These are phyloP conservation scores for Morpho deidamia DNA, from an alignment of 2,888 invertebrate genomes.

Conservation along the genomic window DNA sequence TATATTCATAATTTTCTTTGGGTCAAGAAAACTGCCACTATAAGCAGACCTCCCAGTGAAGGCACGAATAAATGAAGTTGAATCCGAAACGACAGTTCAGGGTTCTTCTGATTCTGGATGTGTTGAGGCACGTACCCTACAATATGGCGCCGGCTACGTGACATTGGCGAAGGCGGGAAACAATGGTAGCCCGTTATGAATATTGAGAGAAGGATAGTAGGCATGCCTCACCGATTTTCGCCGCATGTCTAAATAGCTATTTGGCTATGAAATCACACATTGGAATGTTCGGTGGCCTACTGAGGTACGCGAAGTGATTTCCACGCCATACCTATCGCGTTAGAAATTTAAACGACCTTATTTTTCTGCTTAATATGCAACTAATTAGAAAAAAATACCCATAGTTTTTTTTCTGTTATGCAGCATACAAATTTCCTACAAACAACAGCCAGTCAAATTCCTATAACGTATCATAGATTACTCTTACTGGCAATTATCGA, in stretches of 20 bases:
- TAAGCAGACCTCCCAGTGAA: conserved; percentile 34
- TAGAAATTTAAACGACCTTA: conserved; percentile 44
- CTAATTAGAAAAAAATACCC: no score
- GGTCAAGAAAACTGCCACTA: conserved; percentile 58
- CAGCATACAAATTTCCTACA: no score
- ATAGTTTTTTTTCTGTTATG: no score
- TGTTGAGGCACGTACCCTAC: conserved; percentile 58
- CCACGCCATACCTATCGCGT: conserved; percentile 41
- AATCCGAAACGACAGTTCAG: conserved; percentile 14
- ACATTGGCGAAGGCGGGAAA: conserved; percentile 63
- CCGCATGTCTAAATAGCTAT: conserved; percentile 37
- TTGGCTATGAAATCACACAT: conserved; percentile 39
- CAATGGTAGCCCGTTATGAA: conserved; percentile 70
- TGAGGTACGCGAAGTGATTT: conserved; percentile 37
- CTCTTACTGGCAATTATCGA: no score
- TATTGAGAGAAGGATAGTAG: conserved; percentile 58
- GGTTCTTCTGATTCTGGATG: conserved; percentile 48
- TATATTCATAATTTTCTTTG: conserved; percentile 68
- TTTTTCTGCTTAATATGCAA: conserved; percentile 9
- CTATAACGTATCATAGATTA: no score
- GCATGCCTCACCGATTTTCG: conserved; percentile 53
- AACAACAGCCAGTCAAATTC: no score
- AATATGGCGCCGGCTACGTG: conserved; percentile 71
- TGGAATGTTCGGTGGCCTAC: conserved; percentile 45
- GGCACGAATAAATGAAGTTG: conserved; percentile 14